These are phyloP conservation scores for Sebastes steindachneri DNA, from an alignment of 2,797 vertebrate species.

Conservation along the genomic window DNA sequence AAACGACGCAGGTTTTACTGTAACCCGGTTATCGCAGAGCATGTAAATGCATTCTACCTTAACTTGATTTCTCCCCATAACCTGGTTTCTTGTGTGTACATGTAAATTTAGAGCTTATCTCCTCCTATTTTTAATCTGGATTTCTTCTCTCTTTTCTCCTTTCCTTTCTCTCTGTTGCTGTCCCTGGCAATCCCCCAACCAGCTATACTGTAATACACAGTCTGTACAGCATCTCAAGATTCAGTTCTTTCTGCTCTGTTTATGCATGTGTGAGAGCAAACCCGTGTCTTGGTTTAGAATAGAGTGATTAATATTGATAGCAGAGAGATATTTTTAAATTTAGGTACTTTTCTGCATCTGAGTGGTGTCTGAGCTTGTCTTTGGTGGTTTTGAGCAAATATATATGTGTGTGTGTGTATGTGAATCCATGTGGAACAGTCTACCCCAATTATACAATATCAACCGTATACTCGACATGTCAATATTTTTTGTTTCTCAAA, in stretches of 20 bases:
- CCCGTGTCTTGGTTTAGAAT: conserved; percentile 11
- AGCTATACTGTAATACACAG: background rate
- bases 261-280: conserved; percentile 8
- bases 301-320: conserved; percentile 29
- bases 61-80: background rate
- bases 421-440: background rate
- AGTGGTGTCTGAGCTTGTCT: background rate
- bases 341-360: background rate
- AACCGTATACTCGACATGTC: conserved; percentile 32
- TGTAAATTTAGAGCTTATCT: background rate
- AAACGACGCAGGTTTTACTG: background rate
- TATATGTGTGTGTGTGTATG: background rate
- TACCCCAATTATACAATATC: conserved; percentile 2
- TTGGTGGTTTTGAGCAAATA: background rate
- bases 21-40: background rate
- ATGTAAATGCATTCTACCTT: background rate
- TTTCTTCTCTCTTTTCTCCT: background rate
- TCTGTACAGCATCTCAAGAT: conserved; percentile 1
- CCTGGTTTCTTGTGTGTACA: background rate
- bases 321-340: conserved; percentile 11
- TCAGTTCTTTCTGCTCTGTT: conserved; percentile 1
- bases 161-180: background rate
- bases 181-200: background rate
- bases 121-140: background rate
- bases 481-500: conserved; percentile 15